Conservation (phyloP, 2,797 vertebrate genomes). For the Hypotaenidia okinawae region DNA sequence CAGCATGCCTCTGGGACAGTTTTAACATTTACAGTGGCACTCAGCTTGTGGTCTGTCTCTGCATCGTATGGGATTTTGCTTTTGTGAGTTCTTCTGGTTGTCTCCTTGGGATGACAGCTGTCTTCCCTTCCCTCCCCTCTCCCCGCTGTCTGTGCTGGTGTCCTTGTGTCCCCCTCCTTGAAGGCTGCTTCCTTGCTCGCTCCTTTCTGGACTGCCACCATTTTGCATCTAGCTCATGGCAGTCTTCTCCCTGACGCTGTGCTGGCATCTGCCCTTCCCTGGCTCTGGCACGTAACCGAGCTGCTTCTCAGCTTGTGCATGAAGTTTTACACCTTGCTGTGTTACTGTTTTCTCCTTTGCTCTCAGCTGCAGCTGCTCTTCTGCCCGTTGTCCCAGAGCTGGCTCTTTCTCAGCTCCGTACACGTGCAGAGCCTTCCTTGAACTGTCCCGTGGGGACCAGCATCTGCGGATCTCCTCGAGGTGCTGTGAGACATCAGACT, state of each 20-base stretch:
- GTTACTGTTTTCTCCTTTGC: not conserved
- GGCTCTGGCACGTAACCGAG: rapidly evolving
- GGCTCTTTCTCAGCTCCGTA: not conserved
- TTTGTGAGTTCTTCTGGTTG: not conserved
- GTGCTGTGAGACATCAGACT: not conserved
- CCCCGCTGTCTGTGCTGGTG: not conserved
- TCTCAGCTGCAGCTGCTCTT: not conserved
- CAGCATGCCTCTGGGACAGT: not conserved
- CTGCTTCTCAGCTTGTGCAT: not conserved
- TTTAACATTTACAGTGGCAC: not conserved
- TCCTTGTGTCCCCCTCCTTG: not conserved
- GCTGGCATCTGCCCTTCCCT: not conserved
- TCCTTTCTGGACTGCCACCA: not conserved
- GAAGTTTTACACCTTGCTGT: not conserved
- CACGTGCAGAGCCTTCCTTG: not conserved
- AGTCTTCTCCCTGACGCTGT: not conserved
- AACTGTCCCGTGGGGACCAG: not conserved
- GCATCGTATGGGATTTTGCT: not conserved
- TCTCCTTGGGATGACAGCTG: rapidly evolving
- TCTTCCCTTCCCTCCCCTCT: not conserved
- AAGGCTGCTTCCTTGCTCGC: not conserved
- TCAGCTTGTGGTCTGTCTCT: not conserved
- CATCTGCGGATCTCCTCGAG: not conserved
- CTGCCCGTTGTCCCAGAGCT: not conserved
- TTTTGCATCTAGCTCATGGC: not conserved